Evolutionary conservation across 2,888 invertebrate genomes (phyloP).

Genomic region (Eurytoma adleriae): DNA sequence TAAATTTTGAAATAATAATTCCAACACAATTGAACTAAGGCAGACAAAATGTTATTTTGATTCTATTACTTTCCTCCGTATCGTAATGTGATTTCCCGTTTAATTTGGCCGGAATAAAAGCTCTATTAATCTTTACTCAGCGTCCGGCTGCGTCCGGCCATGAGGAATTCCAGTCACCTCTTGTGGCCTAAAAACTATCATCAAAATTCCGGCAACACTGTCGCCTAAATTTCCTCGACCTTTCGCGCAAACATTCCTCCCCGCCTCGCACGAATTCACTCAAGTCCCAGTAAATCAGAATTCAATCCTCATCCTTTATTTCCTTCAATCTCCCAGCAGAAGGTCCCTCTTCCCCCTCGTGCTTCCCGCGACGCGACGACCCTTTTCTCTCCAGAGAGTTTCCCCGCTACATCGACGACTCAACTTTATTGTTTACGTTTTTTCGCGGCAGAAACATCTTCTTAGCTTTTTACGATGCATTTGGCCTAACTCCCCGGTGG

Average conservation of each 20-base stretch:
- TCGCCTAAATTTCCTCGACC: neutral
- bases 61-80: neutral
- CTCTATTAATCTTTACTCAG: conserved; percentile 11
- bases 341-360: neutral
- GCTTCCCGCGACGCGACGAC: neutral
- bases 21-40: no score
- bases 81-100: neutral
- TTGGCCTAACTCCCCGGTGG: neutral
- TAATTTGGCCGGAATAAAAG: neutral
- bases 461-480: conserved; percentile 17
- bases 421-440: conserved; percentile 1
- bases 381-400: conserved; percentile 14
- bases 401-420: neutral
- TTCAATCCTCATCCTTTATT: conserved; percentile 28
- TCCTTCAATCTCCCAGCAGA: neutral
- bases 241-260: conserved; percentile 10
- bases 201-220: neutral
- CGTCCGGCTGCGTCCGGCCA: neutral
- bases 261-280: conserved; percentile 1
- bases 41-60: neutral
- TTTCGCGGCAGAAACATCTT: neutral
- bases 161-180: conserved; percentile 9
- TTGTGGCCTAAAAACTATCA: neutral
- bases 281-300: conserved; percentile 22
- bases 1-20: no score